Percentiles rank a stretch among this genome's conserved stretches.
phyloP scores from a whole-genome alignment of 2,888 invertebrate species.

The Drosophila pullipes region DNA sequence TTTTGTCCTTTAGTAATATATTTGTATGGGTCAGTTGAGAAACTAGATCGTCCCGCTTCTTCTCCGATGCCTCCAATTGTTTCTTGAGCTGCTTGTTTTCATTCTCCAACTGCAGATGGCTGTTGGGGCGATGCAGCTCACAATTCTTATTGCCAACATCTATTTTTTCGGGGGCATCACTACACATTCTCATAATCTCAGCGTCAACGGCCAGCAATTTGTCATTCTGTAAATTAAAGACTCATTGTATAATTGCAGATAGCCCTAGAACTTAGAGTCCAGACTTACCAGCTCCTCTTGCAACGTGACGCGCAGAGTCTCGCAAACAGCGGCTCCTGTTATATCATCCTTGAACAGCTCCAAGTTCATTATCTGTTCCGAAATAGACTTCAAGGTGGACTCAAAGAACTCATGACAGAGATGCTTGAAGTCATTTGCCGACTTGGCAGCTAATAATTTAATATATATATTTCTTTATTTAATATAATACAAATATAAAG shows the following conservation, averaged over 20 bases:
- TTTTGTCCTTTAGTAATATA: background rate
- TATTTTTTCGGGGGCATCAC: background rate
- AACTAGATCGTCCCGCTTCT: background rate
- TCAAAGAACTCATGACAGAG: background rate
- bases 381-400: background rate
- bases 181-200: slow-evolving; percentile 8
- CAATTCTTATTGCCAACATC: background rate
- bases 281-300: background rate
- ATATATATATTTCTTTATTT: too few species aligned
- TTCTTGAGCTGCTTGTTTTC: background rate
- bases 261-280: too few species aligned
- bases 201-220: background rate
- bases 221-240: background rate
- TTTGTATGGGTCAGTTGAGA: background rate
- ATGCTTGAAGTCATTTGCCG: slow-evolving; percentile 1
- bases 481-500: background rate
- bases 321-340: background rate
- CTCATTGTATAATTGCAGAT: background rate
- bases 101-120: background rate
- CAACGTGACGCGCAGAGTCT: background rate
- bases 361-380: background rate
- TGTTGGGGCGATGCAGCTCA: rapidly evolving
- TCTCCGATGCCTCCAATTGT: background rate
- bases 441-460: slow-evolving; percentile 1
- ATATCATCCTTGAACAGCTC: background rate